phyloP scores from a whole-genome alignment of 2,888 invertebrate species.

The Cheilosia variabilis region DNA sequence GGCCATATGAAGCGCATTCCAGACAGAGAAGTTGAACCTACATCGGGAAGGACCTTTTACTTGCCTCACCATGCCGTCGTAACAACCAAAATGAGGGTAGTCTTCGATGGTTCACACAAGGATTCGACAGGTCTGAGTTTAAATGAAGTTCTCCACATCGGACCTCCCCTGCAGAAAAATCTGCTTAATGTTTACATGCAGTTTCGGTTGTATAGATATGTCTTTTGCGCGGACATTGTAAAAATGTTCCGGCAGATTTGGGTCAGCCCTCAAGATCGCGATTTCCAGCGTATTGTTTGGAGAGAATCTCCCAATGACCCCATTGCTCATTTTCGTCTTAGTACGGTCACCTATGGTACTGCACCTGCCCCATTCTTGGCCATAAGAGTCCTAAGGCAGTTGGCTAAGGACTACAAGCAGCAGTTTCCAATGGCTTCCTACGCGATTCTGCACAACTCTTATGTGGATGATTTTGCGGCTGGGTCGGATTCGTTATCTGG shows the following conservation, averaged over 20 bases:
- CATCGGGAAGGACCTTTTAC: not conserved
- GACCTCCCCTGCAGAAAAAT: not conserved
- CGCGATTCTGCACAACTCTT: not conserved
- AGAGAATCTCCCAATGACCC: not conserved
- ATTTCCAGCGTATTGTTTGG: not conserved
- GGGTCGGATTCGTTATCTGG: not conserved
- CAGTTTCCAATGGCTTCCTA: not conserved
- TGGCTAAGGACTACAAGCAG: not conserved
- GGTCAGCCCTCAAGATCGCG: constrained; percentile 14
- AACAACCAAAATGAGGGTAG: not conserved
- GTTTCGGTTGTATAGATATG: constrained; percentile 10
- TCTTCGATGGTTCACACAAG: constrained; percentile 8
- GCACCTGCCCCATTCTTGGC: not conserved
- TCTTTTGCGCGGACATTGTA: constrained; percentile 24
- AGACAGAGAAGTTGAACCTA: constrained; percentile 8
- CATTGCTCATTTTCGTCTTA: no score
- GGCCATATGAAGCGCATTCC: constrained; percentile 15
- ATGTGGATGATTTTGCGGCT: not conserved
- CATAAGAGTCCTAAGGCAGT: not conserved
- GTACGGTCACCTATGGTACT: not conserved
- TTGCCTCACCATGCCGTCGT: constrained; percentile 19
- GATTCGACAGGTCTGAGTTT: not conserved
- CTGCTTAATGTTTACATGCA: constrained; percentile 7
- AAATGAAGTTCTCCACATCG: constrained; percentile 1
- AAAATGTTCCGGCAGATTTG: constrained; percentile 17